These are phyloP conservation scores for Hyperoplus immaculatus DNA, from an alignment of 2,797 vertebrate species.

Conservation along the genomic window DNA sequence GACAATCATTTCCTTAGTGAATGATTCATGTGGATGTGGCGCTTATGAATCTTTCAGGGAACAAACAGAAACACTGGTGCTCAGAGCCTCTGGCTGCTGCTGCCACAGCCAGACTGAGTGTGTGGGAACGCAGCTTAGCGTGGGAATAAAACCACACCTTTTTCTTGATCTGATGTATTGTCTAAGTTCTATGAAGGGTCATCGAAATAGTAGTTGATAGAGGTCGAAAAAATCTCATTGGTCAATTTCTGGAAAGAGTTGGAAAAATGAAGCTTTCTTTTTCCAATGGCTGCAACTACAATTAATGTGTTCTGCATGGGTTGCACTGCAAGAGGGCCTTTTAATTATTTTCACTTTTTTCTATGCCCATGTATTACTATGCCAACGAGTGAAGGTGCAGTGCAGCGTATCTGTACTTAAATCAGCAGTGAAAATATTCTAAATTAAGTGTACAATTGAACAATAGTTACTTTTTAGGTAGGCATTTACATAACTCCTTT, in stretches of 20 bases:
- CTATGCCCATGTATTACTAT: too few species aligned
- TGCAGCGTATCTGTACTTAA: too few species aligned
- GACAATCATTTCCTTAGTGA: slow-evolving; percentile 85
- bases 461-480: too few species aligned
- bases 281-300: not conserved
- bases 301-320: not conserved
- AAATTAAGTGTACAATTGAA: too few species aligned
- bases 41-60: slow-evolving; percentile 84
- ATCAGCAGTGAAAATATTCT: too few species aligned
- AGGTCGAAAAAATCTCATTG: not conserved
- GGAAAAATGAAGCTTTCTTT: not conserved
- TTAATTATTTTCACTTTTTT: too few species aligned
- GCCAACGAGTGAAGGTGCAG: too few species aligned
- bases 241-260: not conserved
- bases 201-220: not conserved
- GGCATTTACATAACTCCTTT: too few species aligned
- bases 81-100: slow-evolving; percentile 47
- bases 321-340: too few species aligned
- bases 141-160: slow-evolving; percentile 18
- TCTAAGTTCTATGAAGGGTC: not conserved
- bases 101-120: slow-evolving; percentile 21
- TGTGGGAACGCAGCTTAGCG: slow-evolving; percentile 14
- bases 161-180: not conserved
- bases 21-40: slow-evolving; percentile 83
- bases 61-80: slow-evolving; percentile 83